Evolutionary conservation across 2,888 invertebrate genomes (phyloP).

Genomic region (Leptinotarsa tumamoca): DNA sequence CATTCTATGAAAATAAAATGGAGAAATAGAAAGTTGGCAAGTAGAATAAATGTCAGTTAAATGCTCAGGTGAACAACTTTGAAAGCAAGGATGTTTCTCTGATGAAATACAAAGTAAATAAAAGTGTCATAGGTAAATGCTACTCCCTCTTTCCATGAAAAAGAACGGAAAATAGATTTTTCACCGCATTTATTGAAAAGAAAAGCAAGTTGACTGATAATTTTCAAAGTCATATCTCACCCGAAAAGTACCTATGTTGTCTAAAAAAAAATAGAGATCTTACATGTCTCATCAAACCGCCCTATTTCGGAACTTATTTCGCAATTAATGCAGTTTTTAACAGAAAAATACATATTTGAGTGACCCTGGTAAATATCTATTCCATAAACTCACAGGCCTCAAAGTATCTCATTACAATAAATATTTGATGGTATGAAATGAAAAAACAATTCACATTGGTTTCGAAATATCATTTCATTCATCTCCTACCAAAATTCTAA

Average conservation of each 20-base stretch:
- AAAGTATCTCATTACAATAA: neutral
- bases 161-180: too few relatives aligned
- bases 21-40: constrained; percentile 24
- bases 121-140: too few relatives aligned
- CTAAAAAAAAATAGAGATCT: too few relatives aligned
- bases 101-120: too few relatives aligned
- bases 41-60: constrained; percentile 11
- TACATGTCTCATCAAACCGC: neutral
- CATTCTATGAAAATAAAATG: constrained; percentile 19
- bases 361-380: neutral
- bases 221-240: too few relatives aligned
- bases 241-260: too few relatives aligned
- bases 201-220: too few relatives aligned
- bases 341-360: neutral
- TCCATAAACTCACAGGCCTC: neutral
- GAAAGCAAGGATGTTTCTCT: too few relatives aligned
- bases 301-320: neutral
- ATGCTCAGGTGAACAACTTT: too few relatives aligned
- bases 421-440: neutral
- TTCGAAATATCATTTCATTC: neutral
- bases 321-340: neutral
- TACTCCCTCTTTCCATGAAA: too few relatives aligned
- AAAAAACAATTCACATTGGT: neutral
- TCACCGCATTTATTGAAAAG: too few relatives aligned
- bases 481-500: neutral